Evolutionary conservation across 1,140 invertebrate species (phyloP).

Genomic region (Pogonognathellus flavescens): DNA sequence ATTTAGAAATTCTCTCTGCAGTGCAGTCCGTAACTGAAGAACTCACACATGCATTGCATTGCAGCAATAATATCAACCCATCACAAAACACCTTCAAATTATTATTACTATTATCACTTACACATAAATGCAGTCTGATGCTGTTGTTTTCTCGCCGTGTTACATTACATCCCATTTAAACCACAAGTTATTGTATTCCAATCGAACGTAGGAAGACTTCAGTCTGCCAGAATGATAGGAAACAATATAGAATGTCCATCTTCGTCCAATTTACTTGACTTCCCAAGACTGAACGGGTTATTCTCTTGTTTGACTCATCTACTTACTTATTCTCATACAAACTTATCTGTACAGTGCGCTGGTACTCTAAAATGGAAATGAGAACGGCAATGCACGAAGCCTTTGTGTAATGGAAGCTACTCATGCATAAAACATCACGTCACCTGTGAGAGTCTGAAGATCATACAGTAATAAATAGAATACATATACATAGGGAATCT

Average conservation of each 20-base stretch:
- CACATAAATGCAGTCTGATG: too few relatives aligned
- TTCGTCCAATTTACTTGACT: neutral
- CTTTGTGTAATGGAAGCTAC: slow-evolving; percentile 7
- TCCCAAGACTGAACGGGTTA: neutral
- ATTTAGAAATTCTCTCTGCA: too few relatives aligned
- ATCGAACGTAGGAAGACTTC: neutral
- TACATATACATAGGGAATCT: neutral
- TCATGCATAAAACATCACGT: slow-evolving; percentile 47
- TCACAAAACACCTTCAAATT: too few relatives aligned
- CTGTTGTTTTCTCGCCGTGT: too few relatives aligned
- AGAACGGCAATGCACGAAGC: neutral
- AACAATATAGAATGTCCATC: neutral
- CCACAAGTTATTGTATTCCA: too few relatives aligned
- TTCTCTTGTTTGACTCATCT: neutral
- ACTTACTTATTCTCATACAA: neutral
- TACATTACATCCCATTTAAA: too few relatives aligned
- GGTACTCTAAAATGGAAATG: too few relatives aligned
- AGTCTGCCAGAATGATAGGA: neutral
- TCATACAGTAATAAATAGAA: neutral
- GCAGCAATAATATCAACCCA: too few relatives aligned
- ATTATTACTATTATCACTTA: too few relatives aligned
- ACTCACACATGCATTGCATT: too few relatives aligned
- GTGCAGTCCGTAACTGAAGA: too few relatives aligned
- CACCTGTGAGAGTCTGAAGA: neutral
- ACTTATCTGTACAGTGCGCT: too few relatives aligned